A percentile compares a stretch with the other conserved stretches of the same genome.
These are phyloP conservation scores for Gari tellinella DNA, from an alignment of 2,888 invertebrate genomes.

Conservation along the genomic window DNA sequence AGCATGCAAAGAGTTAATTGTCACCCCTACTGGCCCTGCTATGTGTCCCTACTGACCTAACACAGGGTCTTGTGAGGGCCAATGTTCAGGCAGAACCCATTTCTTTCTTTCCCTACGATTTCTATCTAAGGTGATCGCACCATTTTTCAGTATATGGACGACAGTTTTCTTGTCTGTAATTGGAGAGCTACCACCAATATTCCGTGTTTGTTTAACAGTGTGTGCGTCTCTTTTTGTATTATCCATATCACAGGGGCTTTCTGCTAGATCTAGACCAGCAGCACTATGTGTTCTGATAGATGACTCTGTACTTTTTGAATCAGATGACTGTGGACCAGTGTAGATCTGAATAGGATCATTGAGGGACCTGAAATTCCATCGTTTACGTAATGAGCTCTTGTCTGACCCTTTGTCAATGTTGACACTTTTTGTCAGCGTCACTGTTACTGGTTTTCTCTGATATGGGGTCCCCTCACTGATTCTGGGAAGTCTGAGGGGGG, in stretches of 20 bases:
- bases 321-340: slow-evolving; percentile 16
- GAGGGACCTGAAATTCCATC: slow-evolving; percentile 44
- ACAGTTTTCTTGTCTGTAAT: background rate
- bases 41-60: slow-evolving; percentile 23
- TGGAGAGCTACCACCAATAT: background rate
- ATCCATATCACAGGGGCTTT: background rate
- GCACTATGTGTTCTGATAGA: background rate
- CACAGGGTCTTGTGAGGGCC: slow-evolving; percentile 31
- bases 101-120: slow-evolving; percentile 33
- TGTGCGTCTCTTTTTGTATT: background rate
- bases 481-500: slow-evolving; percentile 31
- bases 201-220: background rate
- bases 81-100: slow-evolving; percentile 51
- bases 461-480: background rate
- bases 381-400: slow-evolving; percentile 27
- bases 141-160: background rate
- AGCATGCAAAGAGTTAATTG: no score
- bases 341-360: slow-evolving; percentile 39
- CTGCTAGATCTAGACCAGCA: background rate
- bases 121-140: background rate
- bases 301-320: slow-evolving; percentile 8
- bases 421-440: slow-evolving; percentile 35
- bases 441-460: slow-evolving; percentile 26
- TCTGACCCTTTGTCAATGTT: slow-evolving; percentile 9
- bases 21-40: no score